Evolutionary conservation across 2,797 vertebrate species (phyloP).

Genomic region (Bradypus variegatus): DNA sequence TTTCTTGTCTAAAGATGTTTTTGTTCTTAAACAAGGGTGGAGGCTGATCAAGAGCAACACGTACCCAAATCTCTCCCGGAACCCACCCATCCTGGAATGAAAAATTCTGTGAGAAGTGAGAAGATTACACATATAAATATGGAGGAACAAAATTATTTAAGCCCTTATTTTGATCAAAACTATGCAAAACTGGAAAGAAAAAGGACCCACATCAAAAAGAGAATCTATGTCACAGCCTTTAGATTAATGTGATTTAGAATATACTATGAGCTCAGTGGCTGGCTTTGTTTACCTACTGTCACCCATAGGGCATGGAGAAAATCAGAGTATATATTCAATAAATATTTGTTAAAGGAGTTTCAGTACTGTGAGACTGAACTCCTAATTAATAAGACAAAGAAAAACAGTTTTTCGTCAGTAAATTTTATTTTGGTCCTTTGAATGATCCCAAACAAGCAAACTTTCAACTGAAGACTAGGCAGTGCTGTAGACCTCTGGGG

Average conservation of each 20-base stretch:
- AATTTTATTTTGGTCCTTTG: slow-evolving; percentile 41
- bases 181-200: slow-evolving; percentile 1
- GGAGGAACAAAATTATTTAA: neutral
- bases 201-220: neutral
- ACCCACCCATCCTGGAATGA: neutral
- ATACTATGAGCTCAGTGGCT: neutral
- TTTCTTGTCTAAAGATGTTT: slow-evolving; percentile 1
- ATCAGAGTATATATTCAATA: neutral
- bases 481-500: neutral
- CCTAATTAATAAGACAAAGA: slow-evolving; percentile 3
- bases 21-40: neutral
- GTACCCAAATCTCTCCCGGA: neutral
- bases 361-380: neutral
- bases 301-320: neutral
- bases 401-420: neutral
- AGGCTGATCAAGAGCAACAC: neutral
- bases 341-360: neutral
- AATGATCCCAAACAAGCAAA: neutral
- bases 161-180: neutral
- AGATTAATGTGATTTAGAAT: neutral
- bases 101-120: neutral
- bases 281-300: neutral
- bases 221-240: neutral
- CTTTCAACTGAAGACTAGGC: neutral
- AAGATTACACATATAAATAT: neutral